phyloP scores from a whole-genome alignment of 2,797 vertebrate genomes.

The Fratercula arctica region DNA sequence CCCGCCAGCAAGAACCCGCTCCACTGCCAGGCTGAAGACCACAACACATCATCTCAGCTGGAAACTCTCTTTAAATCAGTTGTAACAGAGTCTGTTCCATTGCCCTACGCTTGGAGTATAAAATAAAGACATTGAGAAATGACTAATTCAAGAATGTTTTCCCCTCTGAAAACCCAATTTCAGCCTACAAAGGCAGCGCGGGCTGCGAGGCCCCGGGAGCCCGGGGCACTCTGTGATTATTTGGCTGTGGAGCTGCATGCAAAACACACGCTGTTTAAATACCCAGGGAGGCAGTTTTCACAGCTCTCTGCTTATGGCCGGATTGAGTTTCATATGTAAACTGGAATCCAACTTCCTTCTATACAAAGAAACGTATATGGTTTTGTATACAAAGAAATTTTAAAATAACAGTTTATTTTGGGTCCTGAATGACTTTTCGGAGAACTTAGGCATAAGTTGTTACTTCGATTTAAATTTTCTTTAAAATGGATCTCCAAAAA shows the following conservation, averaged over 20 bases:
- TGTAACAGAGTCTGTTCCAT: background rate
- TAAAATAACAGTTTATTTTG: background rate
- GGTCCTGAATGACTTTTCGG: background rate
- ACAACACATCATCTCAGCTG: background rate
- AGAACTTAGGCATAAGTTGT: background rate
- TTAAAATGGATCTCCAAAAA: background rate
- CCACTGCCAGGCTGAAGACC: background rate
- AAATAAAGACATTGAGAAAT: background rate
- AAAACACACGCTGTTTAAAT: fast-evolving
- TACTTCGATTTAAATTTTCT: background rate
- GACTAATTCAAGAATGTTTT: background rate
- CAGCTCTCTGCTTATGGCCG: background rate
- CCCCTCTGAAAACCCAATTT: background rate
- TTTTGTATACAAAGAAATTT: background rate
- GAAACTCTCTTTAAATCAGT: background rate
- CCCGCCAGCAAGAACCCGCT: background rate
- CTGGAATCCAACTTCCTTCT: background rate
- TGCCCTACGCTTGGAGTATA: background rate
- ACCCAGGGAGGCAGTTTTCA: background rate
- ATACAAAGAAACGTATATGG: background rate
- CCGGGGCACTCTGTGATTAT: background rate
- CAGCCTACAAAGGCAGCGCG: background rate
- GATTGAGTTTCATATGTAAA: fast-evolving
- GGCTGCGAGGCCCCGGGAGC: background rate
- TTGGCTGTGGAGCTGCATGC: background rate